Evolutionary conservation across 30 jellyfish, hydroid and myxozoan genomes (phyloP).

Genomic region (Aurelia sp.): DNA sequence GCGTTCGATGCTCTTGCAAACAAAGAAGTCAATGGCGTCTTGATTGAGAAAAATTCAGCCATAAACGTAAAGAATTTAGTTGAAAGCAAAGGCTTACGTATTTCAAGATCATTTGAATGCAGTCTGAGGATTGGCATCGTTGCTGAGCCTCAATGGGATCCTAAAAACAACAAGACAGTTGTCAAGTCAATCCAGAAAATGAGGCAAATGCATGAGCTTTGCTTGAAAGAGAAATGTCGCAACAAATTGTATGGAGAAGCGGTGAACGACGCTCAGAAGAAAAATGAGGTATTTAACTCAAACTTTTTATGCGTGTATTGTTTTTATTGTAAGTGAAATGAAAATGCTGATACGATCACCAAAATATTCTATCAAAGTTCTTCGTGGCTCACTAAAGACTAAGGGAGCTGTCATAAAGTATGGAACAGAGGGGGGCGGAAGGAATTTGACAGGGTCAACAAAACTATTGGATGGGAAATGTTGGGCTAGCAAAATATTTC

Average conservation of each 20-base stretch:
- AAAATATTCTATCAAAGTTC: no score
- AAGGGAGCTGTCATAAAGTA: no score
- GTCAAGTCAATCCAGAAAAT: conserved; percentile 6
- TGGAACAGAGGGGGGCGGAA: no score
- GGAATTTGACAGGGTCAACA: no score
- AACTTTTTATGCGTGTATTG: no score
- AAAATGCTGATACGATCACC: no score
- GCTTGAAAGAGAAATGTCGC: conserved; percentile 21
- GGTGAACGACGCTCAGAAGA: conserved; percentile 1
- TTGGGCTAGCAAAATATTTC: no score
- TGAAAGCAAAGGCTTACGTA: conserved; percentile 31
- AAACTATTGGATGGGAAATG: no score
- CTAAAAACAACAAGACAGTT: conserved; percentile 6
- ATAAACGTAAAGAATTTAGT: neutral
- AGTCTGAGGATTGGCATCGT: conserved; percentile 34
- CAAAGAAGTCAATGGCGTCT: conserved; percentile 41
- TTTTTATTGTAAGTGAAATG: no score
- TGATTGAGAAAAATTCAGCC: conserved; percentile 45
- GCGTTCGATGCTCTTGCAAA: conserved; percentile 27
- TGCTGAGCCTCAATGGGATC: conserved; percentile 24
- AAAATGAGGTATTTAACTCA: neutral
- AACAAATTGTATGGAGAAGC: conserved; percentile 29
- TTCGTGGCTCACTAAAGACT: no score
- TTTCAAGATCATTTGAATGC: conserved; percentile 48
- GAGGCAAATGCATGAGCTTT: neutral